Conservation (phyloP, 2,113 vertebrate species). For the Anoplopoma fimbria region DNA sequence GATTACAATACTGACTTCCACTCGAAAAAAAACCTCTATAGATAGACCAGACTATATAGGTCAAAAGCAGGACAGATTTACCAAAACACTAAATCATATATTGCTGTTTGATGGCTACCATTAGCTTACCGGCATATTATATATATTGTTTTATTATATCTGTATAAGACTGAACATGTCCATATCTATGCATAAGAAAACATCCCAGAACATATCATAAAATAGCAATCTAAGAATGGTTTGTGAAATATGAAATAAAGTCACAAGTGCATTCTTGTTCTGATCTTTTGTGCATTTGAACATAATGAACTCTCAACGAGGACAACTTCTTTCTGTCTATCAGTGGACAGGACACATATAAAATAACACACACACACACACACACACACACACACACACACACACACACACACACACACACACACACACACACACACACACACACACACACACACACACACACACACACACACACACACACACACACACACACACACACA, state of each 20-base stretch:
- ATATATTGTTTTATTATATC: neutral
- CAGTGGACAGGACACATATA: conserved; percentile 1
- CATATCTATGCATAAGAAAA: neutral
- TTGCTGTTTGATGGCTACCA: neutral
- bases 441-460: neutral
- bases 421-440: neutral
- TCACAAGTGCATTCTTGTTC: neutral
- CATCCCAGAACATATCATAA: neutral
- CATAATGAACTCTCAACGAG: neutral
- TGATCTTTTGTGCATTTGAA: neutral
- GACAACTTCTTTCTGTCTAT: neutral
- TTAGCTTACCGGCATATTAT: neutral
- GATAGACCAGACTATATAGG: conserved; percentile 7
- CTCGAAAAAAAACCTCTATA: neutral
- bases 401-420: conserved; percentile 1
- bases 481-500: neutral
- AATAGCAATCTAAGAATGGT: neutral
- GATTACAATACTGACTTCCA: neutral
- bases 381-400: neutral
- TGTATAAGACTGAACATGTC: neutral
- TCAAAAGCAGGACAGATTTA: neutral
- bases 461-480: neutral
- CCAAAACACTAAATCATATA: neutral
- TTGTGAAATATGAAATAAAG: neutral
- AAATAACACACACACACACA: neutral